These are phyloP conservation scores for Lepidurus packardi DNA, from an alignment of 1,140 invertebrate species.

Conservation along the genomic window DNA sequence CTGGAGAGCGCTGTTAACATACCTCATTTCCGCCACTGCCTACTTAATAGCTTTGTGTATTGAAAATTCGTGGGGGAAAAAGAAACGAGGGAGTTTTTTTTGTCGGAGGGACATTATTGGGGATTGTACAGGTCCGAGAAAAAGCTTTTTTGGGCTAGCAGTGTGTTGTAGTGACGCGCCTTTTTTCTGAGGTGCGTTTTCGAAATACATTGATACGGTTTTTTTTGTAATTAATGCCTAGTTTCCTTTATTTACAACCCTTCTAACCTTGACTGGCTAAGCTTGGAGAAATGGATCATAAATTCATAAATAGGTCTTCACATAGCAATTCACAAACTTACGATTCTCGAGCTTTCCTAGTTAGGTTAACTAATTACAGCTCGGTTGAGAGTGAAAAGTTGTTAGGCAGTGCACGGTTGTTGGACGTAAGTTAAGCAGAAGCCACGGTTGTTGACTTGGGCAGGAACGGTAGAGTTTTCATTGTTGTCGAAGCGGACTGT, in stretches of 20 bases:
- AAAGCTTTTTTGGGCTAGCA: conserved; percentile 3
- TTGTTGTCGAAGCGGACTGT: conserved; percentile 66
- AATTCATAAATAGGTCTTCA: no score
- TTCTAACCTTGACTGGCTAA: neutral
- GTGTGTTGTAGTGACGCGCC: conserved; percentile 16
- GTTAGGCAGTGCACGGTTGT: conserved; percentile 42
- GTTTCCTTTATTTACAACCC: neutral
- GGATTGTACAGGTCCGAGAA: neutral
- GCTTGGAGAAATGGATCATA: neutral
- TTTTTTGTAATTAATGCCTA: neutral
- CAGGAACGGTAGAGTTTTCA: conserved; percentile 54
- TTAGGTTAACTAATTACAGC: neutral
- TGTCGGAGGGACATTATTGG: neutral
- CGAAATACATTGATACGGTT: neutral
- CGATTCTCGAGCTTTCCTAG: neutral
- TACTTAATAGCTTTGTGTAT: conserved; percentile 8
- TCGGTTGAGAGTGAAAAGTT: neutral
- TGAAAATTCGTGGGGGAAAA: neutral
- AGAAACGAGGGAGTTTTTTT: neutral
- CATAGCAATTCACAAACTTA: no score
- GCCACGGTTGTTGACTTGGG: conserved; percentile 37
- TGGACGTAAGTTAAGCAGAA: conserved; percentile 40
- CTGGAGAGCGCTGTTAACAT: conserved; percentile 13
- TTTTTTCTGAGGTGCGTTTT: conserved; percentile 22
- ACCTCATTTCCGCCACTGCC: conserved; percentile 20